Evolutionary conservation across 2,797 vertebrate species (phyloP).

Genomic region (Enteromius paludinosus): DNA sequence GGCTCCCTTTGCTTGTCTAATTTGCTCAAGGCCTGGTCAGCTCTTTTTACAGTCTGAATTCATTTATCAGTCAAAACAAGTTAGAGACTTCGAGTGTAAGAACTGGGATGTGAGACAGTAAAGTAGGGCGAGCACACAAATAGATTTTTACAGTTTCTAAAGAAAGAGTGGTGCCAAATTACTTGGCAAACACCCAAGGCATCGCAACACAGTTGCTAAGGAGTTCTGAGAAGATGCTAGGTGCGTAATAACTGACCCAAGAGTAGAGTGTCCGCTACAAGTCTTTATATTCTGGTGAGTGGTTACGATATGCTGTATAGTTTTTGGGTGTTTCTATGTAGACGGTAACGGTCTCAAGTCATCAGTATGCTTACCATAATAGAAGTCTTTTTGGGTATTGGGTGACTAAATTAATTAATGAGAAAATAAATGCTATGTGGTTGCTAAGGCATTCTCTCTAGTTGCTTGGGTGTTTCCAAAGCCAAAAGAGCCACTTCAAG

Average conservation of each 20-base stretch:
- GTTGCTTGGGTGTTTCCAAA: not conserved
- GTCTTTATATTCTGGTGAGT: not conserved
- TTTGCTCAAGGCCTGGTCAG: slow-evolving; percentile 46
- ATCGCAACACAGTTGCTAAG: not conserved
- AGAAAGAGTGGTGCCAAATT: not conserved
- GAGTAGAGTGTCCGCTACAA: not conserved
- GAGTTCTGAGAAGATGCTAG: not conserved
- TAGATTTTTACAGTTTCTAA: not conserved
- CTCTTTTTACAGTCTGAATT: slow-evolving; percentile 43
- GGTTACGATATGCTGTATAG: not conserved
- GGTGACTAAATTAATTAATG: not conserved
- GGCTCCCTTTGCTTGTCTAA: slow-evolving; percentile 31
- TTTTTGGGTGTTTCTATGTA: not conserved
- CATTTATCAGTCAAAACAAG: slow-evolving; percentile 49
- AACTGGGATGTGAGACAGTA: slow-evolving; percentile 12
- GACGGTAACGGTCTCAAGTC: not conserved
- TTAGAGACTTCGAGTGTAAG: slow-evolving; percentile 20
- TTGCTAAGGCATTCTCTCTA: not conserved
- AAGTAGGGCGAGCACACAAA: slow-evolving; percentile 29
- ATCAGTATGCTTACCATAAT: not conserved
- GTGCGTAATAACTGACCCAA: not conserved
- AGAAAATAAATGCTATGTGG: not conserved
- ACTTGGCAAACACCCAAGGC: not conserved
- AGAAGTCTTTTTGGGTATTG: not conserved
- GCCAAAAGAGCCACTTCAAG: not conserved